Conservation (phyloP, 2,797 vertebrate genomes). For the Staurois parvus region DNA sequence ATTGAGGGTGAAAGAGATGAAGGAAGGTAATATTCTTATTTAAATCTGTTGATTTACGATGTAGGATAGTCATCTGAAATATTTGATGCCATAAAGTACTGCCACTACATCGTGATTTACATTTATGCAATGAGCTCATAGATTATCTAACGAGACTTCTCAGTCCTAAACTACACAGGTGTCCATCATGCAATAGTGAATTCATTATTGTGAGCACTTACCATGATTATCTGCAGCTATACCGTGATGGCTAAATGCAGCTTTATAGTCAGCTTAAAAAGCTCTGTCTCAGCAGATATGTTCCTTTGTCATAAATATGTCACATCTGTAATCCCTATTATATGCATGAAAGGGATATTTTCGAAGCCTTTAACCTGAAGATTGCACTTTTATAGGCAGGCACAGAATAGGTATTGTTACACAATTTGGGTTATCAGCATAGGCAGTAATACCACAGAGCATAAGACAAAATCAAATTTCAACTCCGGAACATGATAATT, state of each 20-base stretch:
- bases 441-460: no score
- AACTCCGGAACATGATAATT: no score
- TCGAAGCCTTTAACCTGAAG: no score
- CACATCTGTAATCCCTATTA: neutral
- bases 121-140: constrained; percentile 5
- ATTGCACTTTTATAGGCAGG: no score
- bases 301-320: neutral
- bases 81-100: neutral
- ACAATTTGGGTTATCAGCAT: neutral
- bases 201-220: constrained; percentile 13
- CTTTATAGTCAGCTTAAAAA: neutral
- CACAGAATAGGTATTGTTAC: neutral
- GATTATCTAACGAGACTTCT: neutral
- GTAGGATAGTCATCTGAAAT: neutral
- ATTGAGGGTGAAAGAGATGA: neutral
- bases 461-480: no score
- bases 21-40: neutral
- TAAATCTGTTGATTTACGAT: neutral
- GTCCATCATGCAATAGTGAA: neutral
- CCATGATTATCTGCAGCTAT: constrained; percentile 12
- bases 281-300: neutral
- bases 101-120: neutral
- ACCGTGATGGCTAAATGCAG: constrained; percentile 1
- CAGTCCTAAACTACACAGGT: neutral
- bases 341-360: neutral